phyloP scores from a whole-genome alignment of 2,113 vertebrate species.

The Urocitellus parryii region DNA sequence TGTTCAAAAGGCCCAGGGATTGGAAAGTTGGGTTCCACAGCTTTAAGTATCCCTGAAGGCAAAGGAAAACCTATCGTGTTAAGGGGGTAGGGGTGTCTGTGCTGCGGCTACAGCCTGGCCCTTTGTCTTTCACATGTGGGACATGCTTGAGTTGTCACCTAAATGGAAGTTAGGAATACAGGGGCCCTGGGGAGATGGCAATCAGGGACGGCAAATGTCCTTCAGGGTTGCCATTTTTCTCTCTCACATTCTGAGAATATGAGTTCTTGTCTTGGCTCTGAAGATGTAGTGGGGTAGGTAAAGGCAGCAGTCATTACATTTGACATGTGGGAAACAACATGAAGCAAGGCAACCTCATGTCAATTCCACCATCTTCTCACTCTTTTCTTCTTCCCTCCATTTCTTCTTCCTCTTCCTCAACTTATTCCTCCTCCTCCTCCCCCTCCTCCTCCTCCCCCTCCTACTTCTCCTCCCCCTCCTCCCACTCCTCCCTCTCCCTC shows the following conservation, averaged over 20 bases:
- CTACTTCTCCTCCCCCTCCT: too few species aligned
- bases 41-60: background rate
- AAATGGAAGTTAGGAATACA: background rate
- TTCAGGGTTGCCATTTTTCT: background rate
- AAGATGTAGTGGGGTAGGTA: rapidly evolving
- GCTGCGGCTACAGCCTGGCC: rapidly evolving
- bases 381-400: background rate
- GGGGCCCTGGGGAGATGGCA: rapidly evolving
- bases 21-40: background rate
- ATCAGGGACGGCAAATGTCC: background rate
- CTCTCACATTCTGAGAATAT: background rate
- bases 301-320: background rate
- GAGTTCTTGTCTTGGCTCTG: background rate
- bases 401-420: too few species aligned
- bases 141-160: too few species aligned
- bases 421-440: too few species aligned
- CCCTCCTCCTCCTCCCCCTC: too few species aligned
- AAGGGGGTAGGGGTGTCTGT: rapidly evolving
- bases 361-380: rapidly evolving
- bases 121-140: background rate
- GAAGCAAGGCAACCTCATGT: too few species aligned
- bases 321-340: background rate
- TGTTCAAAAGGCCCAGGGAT: background rate
- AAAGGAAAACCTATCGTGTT: too few species aligned
- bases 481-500: too few species aligned